phyloP scores from a whole-genome alignment of 2,888 invertebrate genomes.

The Rhingia rostrata region DNA sequence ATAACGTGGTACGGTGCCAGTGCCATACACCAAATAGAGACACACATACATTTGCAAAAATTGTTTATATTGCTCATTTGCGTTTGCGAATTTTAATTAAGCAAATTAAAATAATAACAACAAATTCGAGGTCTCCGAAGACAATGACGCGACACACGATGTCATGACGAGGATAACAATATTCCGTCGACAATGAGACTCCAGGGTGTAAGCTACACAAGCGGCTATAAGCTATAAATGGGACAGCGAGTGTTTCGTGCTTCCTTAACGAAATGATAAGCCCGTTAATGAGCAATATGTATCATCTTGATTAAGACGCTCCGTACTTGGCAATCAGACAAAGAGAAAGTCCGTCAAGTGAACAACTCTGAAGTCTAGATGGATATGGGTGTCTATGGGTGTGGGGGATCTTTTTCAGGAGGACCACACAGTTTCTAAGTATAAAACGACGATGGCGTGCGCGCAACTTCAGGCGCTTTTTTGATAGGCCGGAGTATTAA shows the following conservation, averaged over 20 bases:
- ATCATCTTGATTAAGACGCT: slow-evolving; percentile 42
- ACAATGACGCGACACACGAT: background rate
- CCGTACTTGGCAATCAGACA: slow-evolving; percentile 20
- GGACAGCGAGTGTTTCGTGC: background rate
- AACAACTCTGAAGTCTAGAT: background rate
- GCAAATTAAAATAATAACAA: slow-evolving; percentile 61
- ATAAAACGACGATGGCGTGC: background rate
- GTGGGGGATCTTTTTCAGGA: background rate
- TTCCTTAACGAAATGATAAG: slow-evolving; percentile 24
- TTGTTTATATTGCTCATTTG: slow-evolving; percentile 56
- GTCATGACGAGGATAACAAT: background rate
- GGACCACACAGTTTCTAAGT: background rate
- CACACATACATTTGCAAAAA: slow-evolving; percentile 6
- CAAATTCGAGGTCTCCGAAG: background rate
- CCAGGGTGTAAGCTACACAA: slow-evolving; percentile 10
- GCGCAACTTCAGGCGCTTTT: background rate
- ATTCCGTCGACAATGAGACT: slow-evolving; percentile 24
- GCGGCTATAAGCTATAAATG: slow-evolving; percentile 21
- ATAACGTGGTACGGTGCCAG: background rate
- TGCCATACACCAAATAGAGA: background rate
- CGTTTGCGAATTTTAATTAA: slow-evolving; percentile 71
- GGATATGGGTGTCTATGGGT: background rate
- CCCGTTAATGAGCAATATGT: slow-evolving; percentile 46
- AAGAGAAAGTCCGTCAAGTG: slow-evolving; percentile 5
- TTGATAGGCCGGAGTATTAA: background rate